These are phyloP conservation scores for Artemia sinica DNA, from an alignment of 2,888 invertebrate genomes.

Conservation along the genomic window DNA sequence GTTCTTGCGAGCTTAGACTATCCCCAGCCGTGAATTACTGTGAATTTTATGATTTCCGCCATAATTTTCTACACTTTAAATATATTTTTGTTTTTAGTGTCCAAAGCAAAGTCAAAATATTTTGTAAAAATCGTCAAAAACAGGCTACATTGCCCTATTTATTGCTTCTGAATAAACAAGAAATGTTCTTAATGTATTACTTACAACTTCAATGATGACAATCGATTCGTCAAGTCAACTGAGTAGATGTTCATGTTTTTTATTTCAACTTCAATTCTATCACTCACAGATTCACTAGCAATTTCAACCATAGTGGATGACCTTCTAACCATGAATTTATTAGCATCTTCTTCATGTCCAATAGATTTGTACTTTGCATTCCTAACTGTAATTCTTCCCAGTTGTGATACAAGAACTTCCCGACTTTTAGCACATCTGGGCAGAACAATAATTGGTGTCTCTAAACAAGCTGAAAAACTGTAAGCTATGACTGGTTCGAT, in stretches of 20 bases:
- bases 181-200: conserved; percentile 18
- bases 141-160: neutral
- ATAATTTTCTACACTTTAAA: too few species aligned
- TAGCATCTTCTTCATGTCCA: conserved; percentile 18
- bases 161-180: conserved; percentile 14
- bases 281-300: conserved; percentile 31
- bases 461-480: conserved; percentile 40
- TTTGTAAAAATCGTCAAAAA: too few species aligned
- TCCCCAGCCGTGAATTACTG: too few species aligned
- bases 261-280: conserved; percentile 49
- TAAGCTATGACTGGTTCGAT: neutral
- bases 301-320: neutral
- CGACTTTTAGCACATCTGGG: conserved; percentile 57
- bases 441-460: conserved; percentile 77
- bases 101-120: too few species aligned
- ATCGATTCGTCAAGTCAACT: conserved; percentile 40
- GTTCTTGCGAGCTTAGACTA: too few species aligned
- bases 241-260: conserved; percentile 75
- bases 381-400: conserved; percentile 59
- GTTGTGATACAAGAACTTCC: conserved; percentile 74
- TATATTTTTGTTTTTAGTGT: too few species aligned
- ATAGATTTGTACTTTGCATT: conserved; percentile 25
- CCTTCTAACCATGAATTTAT: neutral
- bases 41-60: too few species aligned
- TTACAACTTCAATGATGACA: conserved; percentile 26